phyloP scores from a whole-genome alignment of 2,113 vertebrate species.

The Saguinus imperator region DNA sequence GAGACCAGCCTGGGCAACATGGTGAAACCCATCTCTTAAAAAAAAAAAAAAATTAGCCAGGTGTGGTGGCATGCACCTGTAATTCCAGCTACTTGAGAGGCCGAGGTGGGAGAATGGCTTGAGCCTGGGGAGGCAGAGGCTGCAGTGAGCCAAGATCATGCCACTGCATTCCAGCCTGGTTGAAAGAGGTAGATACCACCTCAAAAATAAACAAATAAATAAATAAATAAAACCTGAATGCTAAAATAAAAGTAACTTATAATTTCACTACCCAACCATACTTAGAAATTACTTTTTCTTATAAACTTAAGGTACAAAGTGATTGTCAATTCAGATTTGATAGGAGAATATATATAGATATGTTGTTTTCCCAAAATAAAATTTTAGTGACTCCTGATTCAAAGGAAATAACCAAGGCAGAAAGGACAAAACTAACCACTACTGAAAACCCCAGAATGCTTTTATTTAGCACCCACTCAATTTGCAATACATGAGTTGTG shows the following conservation, averaged over 20 bases:
- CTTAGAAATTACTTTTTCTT: slow-evolving; percentile 17
- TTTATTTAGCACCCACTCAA: neutral
- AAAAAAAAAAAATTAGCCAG: too few species aligned
- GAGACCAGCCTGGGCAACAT: too few species aligned
- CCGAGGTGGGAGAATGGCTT: too few species aligned
- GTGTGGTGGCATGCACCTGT: too few species aligned
- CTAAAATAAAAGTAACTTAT: neutral
- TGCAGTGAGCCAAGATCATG: too few species aligned
- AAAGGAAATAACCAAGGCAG: slow-evolving; percentile 12
- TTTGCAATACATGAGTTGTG: neutral
- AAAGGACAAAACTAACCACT: neutral
- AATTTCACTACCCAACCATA: slow-evolving; percentile 1
- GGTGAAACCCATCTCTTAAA: too few species aligned
- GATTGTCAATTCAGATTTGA: neutral
- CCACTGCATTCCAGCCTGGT: too few species aligned
- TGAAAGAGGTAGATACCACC: too few species aligned
- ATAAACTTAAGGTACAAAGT: neutral
- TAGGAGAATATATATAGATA: neutral
- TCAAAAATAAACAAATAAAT: neutral
- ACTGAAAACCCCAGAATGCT: neutral
- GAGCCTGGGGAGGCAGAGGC: too few species aligned
- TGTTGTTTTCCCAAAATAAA: neutral
- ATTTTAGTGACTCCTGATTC: neutral
- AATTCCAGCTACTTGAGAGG: too few species aligned
- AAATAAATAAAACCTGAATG: neutral